Evolutionary conservation across 2,797 vertebrate genomes (phyloP).

Genomic region (Neosilurus hyrtlii): DNA sequence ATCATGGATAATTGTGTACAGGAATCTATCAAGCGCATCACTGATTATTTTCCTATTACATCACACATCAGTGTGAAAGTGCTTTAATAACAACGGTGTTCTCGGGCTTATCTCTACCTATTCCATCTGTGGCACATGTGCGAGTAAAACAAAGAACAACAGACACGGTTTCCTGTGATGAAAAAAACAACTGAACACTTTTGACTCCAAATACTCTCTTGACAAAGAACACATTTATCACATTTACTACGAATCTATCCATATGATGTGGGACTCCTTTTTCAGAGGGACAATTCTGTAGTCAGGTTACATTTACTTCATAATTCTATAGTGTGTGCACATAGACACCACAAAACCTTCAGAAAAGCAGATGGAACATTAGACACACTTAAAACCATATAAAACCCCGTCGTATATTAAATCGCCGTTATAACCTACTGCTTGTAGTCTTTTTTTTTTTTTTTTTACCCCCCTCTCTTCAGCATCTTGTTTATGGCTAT

Average conservation of each 20-base stretch:
- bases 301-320: neutral
- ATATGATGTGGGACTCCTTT: neutral
- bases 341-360: neutral
- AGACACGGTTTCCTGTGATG: neutral
- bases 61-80: neutral
- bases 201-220: neutral
- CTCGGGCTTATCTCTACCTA: neutral
- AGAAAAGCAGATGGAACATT: neutral
- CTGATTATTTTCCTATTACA: neutral
- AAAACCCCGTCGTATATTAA: neutral
- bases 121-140: neutral
- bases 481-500: neutral
- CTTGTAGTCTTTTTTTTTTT: no score
- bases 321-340: no score
- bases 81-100: neutral
- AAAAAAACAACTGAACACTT: neutral
- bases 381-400: neutral
- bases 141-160: neutral
- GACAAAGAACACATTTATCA: neutral
- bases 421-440: neutral
- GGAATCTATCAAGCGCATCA: neutral
- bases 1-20: neutral
- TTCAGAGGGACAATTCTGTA: neutral
- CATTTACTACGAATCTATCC: neutral
- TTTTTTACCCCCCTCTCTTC: neutral